Percentiles rank a stretch among this genome's conserved stretches.
Evolutionary conservation across 2,797 vertebrate genomes (phyloP).

Genomic region (Phrynocephalus forsythii): DNA sequence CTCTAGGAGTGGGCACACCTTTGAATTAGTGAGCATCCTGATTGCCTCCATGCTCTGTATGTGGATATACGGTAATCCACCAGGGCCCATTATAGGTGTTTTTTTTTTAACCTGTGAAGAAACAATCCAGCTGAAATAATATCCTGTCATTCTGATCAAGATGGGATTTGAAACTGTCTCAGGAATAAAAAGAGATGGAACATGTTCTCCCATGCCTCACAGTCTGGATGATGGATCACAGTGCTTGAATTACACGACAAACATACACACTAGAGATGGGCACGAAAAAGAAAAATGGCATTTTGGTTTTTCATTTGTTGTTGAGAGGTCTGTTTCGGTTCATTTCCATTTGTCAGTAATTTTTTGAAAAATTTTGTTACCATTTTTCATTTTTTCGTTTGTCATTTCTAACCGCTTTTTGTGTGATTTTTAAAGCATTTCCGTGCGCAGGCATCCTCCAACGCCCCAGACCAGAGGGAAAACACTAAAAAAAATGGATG

Average conservation of each 20-base stretch:
- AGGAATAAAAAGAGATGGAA: constrained; percentile 39
- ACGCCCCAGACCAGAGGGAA: too few species aligned
- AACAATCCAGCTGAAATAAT: constrained; percentile 19
- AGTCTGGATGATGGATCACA: background rate
- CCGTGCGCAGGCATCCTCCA: too few species aligned
- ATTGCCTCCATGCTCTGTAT: background rate
- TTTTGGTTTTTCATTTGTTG: too few species aligned
- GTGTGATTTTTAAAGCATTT: too few species aligned
- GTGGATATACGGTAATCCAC: background rate
- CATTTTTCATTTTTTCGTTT: too few species aligned
- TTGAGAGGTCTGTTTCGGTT: too few species aligned
- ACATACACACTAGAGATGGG: too few species aligned
- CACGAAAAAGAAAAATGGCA: too few species aligned
- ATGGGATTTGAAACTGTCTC: background rate
- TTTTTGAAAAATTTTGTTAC: too few species aligned
- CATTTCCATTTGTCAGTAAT: too few species aligned
- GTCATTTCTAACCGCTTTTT: too few species aligned
- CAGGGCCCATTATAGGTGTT: constrained; percentile 10
- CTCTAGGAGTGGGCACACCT: constrained; percentile 18
- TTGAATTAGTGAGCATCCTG: constrained; percentile 42
- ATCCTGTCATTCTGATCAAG: constrained; percentile 44
- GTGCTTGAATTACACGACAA: background rate
- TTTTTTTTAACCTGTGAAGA: background rate
- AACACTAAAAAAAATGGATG: too few species aligned
- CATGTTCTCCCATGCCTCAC: background rate